phyloP scores from a whole-genome alignment of 2,888 invertebrate genomes.

The Tenthredo notha region DNA sequence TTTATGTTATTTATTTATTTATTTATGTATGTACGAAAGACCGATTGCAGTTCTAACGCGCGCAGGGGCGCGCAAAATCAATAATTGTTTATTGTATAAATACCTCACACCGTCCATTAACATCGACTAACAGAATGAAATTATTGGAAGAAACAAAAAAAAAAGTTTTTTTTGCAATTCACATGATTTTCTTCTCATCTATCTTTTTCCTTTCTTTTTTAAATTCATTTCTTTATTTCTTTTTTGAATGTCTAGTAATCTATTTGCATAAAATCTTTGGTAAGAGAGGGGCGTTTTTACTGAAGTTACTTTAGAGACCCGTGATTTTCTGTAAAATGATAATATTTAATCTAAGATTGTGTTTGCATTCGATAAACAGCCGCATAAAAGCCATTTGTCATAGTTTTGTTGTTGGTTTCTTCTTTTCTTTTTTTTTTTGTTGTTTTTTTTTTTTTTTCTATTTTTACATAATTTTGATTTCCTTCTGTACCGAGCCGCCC shows the following conservation, averaged over 20 bases:
- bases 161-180: background rate
- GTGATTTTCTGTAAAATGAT: constrained; percentile 57
- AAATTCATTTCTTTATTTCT: background rate
- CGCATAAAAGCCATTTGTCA: constrained; percentile 66
- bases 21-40: constrained; percentile 7
- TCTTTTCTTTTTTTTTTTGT: constrained; percentile 55
- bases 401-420: constrained; percentile 61
- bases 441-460: constrained; percentile 53
- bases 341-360: constrained; percentile 67
- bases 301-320: constrained; percentile 65
- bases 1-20: background rate
- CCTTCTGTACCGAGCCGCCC: constrained; percentile 66
- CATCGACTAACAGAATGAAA: background rate
- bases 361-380: constrained; percentile 67
- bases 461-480: constrained; percentile 67
- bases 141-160: background rate
- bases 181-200: background rate
- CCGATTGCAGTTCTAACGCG: background rate
- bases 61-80: background rate
- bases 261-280: constrained; percentile 73
- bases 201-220: background rate
- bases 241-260: constrained; percentile 56
- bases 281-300: background rate
- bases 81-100: background rate
- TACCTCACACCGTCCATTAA: constrained; percentile 16